Evolutionary conservation across 2,888 invertebrate genomes (phyloP), one percentile per base, ranked within the genome.

Genomic region (Erebia epiphron): DNA sequence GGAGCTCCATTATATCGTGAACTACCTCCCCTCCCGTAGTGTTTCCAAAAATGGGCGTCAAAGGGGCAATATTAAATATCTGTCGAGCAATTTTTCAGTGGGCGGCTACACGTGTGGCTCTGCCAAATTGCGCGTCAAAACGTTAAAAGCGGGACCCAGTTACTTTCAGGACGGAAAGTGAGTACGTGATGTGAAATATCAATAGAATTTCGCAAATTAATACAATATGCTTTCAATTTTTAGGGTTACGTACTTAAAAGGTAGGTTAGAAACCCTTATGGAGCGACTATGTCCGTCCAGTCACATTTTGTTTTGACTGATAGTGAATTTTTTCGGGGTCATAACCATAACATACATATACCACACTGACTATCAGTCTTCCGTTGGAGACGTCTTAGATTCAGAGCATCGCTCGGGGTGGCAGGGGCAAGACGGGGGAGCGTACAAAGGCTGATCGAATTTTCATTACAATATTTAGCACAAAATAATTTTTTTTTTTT

Each of bases 121-220:
- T 82, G 85, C 85, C 85, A 89, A 88, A 89, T 89, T 88, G 83
- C 85, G 86, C 86, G 85, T 87, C 89, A 88, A 86, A 87, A 86
- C 87, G 87, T 81, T 88, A 80, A 86, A 89, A 86, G 84, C 83
- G 76, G 81, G 79, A 83, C 81, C 80, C 80, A 79, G 77, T 76
- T 75, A 74, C 71, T 76, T 74, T 72, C 68, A 73, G 67, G 66
- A 69, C 68, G 71, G 71, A 68, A 67, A 72, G n/a, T n/a, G n/a
- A n/a, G 43, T 60, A 72, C 72, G 72, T 70, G 68, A 72, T 61
- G 61, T 43, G 68, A 67, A 70, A 70, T 67, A 67, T 62, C 57
- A 50, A 72, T 70, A 67, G 56, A 61, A 56, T 61, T 71, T 62
- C 16, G 13, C 63, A 68, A 70, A 67, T 72, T 68, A 62, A 63